Percentiles rank a stretch among this genome's conserved stretches.
These are phyloP conservation scores for Malurus leucopterus DNA, from an alignment of 2,797 vertebrate species.

Conservation along the genomic window DNA sequence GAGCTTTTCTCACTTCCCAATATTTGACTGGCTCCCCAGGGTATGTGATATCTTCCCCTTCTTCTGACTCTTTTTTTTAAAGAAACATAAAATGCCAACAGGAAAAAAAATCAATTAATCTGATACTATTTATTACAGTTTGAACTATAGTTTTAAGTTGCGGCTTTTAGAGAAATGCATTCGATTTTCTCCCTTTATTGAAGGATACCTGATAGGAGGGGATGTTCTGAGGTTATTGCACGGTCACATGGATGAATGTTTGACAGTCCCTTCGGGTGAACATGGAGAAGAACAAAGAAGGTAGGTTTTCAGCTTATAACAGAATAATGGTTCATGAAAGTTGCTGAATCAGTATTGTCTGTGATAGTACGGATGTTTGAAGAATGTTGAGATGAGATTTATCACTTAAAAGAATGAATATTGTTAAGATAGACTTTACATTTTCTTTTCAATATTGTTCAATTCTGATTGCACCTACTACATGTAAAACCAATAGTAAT, in stretches of 20 bases:
- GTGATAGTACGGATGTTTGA: not conserved
- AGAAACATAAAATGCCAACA: not conserved
- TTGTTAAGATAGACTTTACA: not conserved
- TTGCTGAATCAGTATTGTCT: not conserved
- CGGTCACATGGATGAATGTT: slow-evolving; percentile 95
- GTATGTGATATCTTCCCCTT: not conserved
- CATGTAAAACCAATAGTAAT: not conserved
- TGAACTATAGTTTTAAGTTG: not conserved
- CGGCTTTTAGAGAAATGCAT: not conserved
- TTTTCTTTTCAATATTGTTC: not conserved
- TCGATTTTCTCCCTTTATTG: not conserved
- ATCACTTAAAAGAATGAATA: not conserved
- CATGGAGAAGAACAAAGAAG: slow-evolving; percentile 92
- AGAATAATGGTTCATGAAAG: not conserved
- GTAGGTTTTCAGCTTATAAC: slow-evolving; percentile 59
- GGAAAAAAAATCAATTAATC: not conserved
- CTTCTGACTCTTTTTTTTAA: not conserved
- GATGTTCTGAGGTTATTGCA: slow-evolving; percentile 91
- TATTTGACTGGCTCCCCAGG: not conserved
- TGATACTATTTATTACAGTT: not conserved
- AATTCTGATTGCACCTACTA: not conserved
- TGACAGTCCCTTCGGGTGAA: slow-evolving; percentile 91
- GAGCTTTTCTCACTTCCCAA: not conserved
- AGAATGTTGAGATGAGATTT: not conserved
- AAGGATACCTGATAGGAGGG: slow-evolving; percentile 92